These are phyloP conservation scores for Cinclus cinclus DNA, from an alignment of 2,113 vertebrate genomes.

Conservation along the genomic window DNA sequence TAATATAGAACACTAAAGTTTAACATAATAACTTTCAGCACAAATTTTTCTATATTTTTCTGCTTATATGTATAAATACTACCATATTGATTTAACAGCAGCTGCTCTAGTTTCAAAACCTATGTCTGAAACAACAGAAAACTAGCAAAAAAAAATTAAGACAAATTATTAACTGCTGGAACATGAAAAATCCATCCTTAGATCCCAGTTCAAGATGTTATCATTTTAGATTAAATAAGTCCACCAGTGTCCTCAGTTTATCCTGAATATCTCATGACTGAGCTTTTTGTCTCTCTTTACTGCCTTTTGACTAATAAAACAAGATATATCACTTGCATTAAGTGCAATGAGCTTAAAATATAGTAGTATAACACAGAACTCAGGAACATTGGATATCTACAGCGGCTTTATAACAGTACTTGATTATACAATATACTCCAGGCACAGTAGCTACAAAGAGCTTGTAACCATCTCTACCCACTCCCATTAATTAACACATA, in stretches of 20 bases:
- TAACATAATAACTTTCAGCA: background rate
- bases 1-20: background rate
- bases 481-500: constrained; percentile 37
- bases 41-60: background rate
- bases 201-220: background rate
- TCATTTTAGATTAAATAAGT: background rate
- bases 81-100: background rate
- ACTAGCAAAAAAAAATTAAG: background rate
- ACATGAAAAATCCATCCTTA: background rate
- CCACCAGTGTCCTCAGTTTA: background rate
- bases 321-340: constrained; percentile 22
- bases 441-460: constrained; percentile 18
- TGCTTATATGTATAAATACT: background rate
- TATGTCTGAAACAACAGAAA: background rate
- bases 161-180: background rate
- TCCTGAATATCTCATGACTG: background rate
- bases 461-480: constrained; percentile 1
- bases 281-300: background rate
- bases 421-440: constrained; percentile 45
- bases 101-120: background rate
- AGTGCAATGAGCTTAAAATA: constrained; percentile 34
- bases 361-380: constrained; percentile 3
- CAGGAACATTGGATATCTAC: background rate
- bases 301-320: constrained; percentile 40
- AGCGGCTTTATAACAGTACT: constrained; percentile 25